phyloP scores from a whole-genome alignment of 1,140 invertebrate genomes.

The Heliconius hermathena region DNA sequence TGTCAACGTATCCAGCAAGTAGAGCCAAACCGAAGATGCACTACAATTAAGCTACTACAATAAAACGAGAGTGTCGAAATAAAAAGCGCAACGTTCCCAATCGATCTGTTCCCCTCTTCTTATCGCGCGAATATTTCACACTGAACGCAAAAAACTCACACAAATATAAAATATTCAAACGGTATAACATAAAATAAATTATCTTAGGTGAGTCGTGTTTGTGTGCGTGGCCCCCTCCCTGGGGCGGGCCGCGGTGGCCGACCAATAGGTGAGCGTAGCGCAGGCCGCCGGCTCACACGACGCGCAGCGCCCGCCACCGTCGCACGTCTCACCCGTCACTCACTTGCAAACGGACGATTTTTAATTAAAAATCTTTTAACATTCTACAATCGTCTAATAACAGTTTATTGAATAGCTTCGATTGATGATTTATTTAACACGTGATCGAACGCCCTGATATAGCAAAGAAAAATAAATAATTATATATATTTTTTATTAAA shows the following conservation, averaged over 20 bases:
- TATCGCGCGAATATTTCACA: constrained; percentile 81
- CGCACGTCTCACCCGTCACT: constrained; percentile 23
- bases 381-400: neutral
- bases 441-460: neutral
- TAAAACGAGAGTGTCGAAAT: constrained; percentile 64
- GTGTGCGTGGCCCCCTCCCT: constrained; percentile 71
- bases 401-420: neutral
- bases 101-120: constrained; percentile 80
- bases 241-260: constrained; percentile 64
- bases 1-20: constrained; percentile 34
- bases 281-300: constrained; percentile 61
- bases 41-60: constrained; percentile 68
- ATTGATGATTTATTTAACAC: neutral
- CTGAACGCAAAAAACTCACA: constrained; percentile 81
- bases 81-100: constrained; percentile 77
- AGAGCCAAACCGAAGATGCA: constrained; percentile 42
- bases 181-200: constrained; percentile 81
- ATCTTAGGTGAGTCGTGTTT: constrained; percentile 75
- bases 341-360: neutral
- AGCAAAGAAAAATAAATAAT: neutral
- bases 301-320: constrained; percentile 40
- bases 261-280: constrained; percentile 72
- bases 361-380: constrained; percentile 16
- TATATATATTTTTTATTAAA: neutral
- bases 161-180: constrained; percentile 82